Evolutionary conservation across 2,888 invertebrate species (phyloP), one percentile per base, ranked within the genome.

Genomic region (Litoditis marina): DNA sequence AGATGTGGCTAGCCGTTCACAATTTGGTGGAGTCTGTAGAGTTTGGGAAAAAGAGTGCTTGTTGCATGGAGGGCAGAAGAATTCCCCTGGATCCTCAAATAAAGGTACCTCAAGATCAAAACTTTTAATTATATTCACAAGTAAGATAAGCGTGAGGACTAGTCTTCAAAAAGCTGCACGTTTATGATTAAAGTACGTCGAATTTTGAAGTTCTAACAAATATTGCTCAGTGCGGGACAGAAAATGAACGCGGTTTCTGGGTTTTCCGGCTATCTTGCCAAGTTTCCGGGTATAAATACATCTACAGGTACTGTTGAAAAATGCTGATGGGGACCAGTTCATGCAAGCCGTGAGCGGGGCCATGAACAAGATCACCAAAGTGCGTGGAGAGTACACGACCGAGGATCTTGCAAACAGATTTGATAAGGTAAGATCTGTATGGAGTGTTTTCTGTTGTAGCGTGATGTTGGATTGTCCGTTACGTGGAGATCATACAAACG

Each of bases 1-100:
- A 91, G 31, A 86, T 95, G 74, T 95, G 95, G 95, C 89, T 92
- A 71, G 92, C 95, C 0, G 93, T 92, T 78, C 92, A 94, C 80
- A 89, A 92, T 2, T 86, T 95, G 36, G 88, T 90, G 80, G 88
- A 90, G 0, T 89, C 91, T 25, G 65, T 72, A 7, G 52, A 65
- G 27, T 66, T 60, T 47, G 72, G 72, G n/a, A 69, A 69, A 36
- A 65, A 64, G 6, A 62, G 60, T 16, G 60, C 59, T 22, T 72
- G 72, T 36, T 72, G 72, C 60, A 68, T 74, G 54, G 77, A 81
- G 16, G 66, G 69, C 32, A 68, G 82, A 73, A 65, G 81, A 69
- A 60, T 82, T 34, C 78, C 80, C 11, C 61, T 80, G 34, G 66
- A 58, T 1, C 44, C 50, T 3, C 72, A 72, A 49, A 61, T 72